Evolutionary conservation across 2,113 vertebrate species (phyloP).

Genomic region (Ptilorrhoa leucosticta): DNA sequence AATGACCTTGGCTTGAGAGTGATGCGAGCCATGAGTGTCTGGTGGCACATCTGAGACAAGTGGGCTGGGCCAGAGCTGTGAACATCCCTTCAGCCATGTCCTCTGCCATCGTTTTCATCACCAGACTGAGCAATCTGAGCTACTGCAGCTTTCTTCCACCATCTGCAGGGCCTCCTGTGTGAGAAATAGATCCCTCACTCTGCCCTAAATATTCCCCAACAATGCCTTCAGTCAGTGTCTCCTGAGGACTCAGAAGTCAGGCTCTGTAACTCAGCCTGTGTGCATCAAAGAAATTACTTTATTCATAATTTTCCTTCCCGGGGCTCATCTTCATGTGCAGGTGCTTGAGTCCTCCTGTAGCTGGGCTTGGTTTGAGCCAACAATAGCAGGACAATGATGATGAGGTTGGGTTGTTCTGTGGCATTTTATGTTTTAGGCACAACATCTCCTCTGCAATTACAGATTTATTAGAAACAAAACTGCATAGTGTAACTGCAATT

Average conservation of each 20-base stretch:
- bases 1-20: not conserved
- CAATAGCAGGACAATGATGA: rapidly evolving
- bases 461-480: not conserved
- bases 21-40: not conserved
- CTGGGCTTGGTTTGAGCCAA: not conserved
- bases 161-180: not conserved
- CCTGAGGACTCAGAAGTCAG: not conserved
- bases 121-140: not conserved
- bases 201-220: not conserved
- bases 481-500: not conserved
- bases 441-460: not conserved
- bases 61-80: not conserved
- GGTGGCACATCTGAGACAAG: not conserved
- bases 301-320: not conserved
- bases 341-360: not conserved
- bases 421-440: not conserved
- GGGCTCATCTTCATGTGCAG: not conserved
- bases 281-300: not conserved
- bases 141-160: not conserved
- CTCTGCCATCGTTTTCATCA: not conserved
- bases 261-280: not conserved
- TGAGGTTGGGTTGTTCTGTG: not conserved
- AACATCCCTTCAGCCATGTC: not conserved
- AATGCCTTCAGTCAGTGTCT: not conserved
- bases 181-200: not conserved